These are phyloP conservation scores for Rhynchonycteris naso DNA, from an alignment of 2,797 vertebrate species.

Conservation along the genomic window DNA sequence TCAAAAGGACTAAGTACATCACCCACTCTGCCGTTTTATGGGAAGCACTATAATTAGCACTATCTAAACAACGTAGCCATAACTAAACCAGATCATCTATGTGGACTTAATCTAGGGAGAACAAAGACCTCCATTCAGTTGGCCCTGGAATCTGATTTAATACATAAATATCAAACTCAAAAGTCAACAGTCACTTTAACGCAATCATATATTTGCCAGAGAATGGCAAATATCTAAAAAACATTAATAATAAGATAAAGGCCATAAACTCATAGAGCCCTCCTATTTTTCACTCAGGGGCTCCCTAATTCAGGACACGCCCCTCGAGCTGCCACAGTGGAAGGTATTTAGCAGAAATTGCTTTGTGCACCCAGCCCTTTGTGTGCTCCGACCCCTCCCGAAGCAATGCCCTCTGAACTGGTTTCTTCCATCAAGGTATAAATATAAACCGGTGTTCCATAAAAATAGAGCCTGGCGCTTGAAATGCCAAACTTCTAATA, in stretches of 20 bases:
- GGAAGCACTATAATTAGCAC: slow-evolving; percentile 61
- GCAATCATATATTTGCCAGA: slow-evolving; percentile 52
- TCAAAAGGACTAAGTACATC: slow-evolving; percentile 38
- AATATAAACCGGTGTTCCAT: not conserved
- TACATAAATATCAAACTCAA: slow-evolving; percentile 68
- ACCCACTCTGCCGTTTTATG: not conserved
- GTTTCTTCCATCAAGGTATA: slow-evolving; percentile 76
- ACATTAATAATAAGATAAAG: not conserved
- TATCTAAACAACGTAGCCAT: slow-evolving; percentile 69
- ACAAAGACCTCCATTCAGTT: slow-evolving; percentile 79
- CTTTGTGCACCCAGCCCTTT: slow-evolving; percentile 75
- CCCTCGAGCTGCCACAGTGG: slow-evolving; percentile 33
- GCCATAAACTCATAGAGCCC: slow-evolving; percentile 10
- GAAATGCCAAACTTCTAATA: slow-evolving; percentile 67
- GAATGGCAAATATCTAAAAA: slow-evolving; percentile 53
- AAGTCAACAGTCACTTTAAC: slow-evolving; percentile 71
- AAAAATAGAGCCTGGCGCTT: slow-evolving; percentile 2
- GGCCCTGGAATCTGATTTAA: slow-evolving; percentile 80
- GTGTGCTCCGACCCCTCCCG: slow-evolving; percentile 63
- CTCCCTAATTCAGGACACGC: slow-evolving; percentile 70
- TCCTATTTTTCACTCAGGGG: not conserved
- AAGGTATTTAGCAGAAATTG: not conserved
- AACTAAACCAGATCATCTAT: slow-evolving; percentile 80
- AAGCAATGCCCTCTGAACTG: slow-evolving; percentile 69
- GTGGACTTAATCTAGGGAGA: slow-evolving; percentile 76